Base-by-base conservation (phyloP, 2,888 invertebrate genomes). In the Acrobasis suavella region DNA sequence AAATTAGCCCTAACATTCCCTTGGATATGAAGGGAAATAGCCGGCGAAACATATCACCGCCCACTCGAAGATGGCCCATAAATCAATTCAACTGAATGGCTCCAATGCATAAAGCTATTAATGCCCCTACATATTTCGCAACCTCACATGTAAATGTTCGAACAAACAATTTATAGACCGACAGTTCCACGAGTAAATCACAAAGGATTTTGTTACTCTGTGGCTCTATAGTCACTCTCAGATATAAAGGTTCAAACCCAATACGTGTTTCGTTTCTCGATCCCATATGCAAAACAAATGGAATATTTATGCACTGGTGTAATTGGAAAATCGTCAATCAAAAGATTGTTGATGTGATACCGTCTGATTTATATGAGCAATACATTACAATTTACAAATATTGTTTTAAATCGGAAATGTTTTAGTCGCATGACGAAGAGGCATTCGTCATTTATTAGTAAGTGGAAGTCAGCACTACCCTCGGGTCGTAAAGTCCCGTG, bases 251-350 rank as follows among this genome's bases (percentile, higher is more conserved):
- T 73, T 69, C 75, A 73, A 67, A 67, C 73, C 76, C 77, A 77
- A 78, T 80, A 81, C 77, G 69, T 79, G 76, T 78, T 81, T 80
- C 77, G 71, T 78, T 76, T 77, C 75, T 68, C 69, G 68, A 72
- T 72, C 74, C 77, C 77, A 78, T 81, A 85, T 83, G 82, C 80
- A 79, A 83, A 87, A 81, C 80, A 82, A 87, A 88, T 83, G 78
- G 76, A 73, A 79, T 84, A 86, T 87, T 87, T 86, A 89, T 87
- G 77, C 82, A 81, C 71, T 73, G 75, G 64, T 67, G 76, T 83
- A 84, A 86, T 83, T 80, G 78, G 76, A 81, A 83, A 80, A 83
- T 84, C 80, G 82, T 85, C 83, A 82, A 85, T 86, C 82, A 83
- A 80, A 76, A 77, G 80, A 85, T 85, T 69, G 75, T 81, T 73